Base-by-base conservation (phyloP, 2,888 invertebrate species). In the Cheilosia scutellata region DNA sequence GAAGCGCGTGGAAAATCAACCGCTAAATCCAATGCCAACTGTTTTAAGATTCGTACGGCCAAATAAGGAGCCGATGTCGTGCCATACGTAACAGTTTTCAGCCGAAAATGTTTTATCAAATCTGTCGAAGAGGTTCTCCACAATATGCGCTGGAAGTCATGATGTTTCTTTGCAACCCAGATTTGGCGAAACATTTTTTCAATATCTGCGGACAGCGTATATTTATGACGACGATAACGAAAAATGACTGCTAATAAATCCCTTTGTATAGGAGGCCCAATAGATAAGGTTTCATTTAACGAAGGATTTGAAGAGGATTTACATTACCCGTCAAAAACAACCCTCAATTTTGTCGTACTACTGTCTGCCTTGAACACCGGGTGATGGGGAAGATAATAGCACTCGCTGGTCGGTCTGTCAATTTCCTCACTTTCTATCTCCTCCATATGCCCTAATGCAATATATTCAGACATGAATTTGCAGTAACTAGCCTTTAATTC, bases 301-400 rank as follows among this genome's bases (percentile, higher is more conserved):
- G 75, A 72, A n/a, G 40, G 40, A 0, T 86, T 82, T 3, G 72
- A 78, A 4, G 55, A 33, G 1, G 82, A 63, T 4, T 66, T 68
- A 6, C 66, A 47, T 0, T 84, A 88, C 0, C 87, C 87, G 20
- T 88, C 86, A 40, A 89, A 88, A 0, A 87, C 87, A 0, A 88
- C 87, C 6, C 84, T 7, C 51, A 11, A 87, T 60, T 49, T 87
- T 87, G 33, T 33, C 0, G 33, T 33, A 7, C 7, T 33, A 33
- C 33, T 33, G 7, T 33, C 33, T 33, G 6, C 33, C 2, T 33
- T 33, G 7, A 33, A 33, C 7, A 33, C 33, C 7, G 33, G 33
- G 33, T 33, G 33, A 7, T 33, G 33, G 6, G 33, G 33, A 33
- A 33, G 42, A 42, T 42, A 42, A 4, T 42, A 42, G 5, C 9